Evolutionary conservation across 2,888 invertebrate genomes (phyloP).

Genomic region (Heliconius ismenius): DNA sequence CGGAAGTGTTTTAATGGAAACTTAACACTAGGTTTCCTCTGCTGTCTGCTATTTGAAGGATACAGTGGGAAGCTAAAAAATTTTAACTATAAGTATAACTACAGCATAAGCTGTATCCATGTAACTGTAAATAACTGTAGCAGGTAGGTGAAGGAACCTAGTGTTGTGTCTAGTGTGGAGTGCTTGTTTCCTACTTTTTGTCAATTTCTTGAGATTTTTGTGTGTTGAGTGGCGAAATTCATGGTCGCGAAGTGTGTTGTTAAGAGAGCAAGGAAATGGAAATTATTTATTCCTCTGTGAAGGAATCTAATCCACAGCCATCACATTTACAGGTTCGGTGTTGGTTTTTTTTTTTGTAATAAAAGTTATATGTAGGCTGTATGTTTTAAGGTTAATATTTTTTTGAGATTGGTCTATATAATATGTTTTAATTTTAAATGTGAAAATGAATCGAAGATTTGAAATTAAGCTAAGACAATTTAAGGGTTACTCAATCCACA

Average conservation of each 20-base stretch:
- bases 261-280: not conserved
- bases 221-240: not conserved
- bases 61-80: too few species aligned
- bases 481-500: slow-evolving; percentile 14
- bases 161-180: not conserved
- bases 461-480: not conserved
- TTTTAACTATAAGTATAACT: too few species aligned
- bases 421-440: not conserved
- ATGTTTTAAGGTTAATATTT: not conserved
- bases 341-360: not conserved
- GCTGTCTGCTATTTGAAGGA: too few species aligned
- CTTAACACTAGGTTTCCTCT: too few species aligned
- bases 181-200: too few species aligned
- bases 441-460: not conserved
- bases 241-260: not conserved
- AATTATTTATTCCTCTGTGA: not conserved
- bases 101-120: too few species aligned
- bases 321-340: not conserved
- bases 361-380: not conserved
- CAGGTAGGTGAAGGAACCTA: too few species aligned
- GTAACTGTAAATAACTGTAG: too few species aligned
- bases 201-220: not conserved
- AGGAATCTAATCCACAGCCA: not conserved
- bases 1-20: too few species aligned
- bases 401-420: not conserved